phyloP scores from a whole-genome alignment of 2,113 vertebrate genomes.

The Phaethon lepturus region DNA sequence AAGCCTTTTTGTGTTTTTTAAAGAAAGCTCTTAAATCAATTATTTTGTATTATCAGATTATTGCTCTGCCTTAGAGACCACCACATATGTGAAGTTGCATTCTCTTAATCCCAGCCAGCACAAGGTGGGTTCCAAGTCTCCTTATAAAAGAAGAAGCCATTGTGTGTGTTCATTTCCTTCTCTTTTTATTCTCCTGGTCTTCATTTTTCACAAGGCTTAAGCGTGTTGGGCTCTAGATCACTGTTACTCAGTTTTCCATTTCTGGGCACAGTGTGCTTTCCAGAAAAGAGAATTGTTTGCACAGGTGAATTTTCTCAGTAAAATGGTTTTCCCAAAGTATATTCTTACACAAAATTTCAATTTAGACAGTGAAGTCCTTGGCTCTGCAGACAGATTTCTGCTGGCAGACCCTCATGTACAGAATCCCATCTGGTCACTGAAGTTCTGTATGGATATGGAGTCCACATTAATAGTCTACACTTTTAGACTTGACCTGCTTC shows the following conservation, averaged over 20 bases:
- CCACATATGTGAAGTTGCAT: neutral
- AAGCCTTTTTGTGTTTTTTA: neutral
- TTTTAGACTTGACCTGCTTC: neutral
- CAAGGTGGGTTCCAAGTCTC: neutral
- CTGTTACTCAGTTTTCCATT: neutral
- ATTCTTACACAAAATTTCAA: neutral
- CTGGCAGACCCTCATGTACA: neutral
- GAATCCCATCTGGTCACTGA: neutral
- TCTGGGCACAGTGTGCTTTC: neutral
- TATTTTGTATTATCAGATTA: neutral
- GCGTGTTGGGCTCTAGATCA: neutral
- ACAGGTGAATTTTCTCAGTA: neutral
- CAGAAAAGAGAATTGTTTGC: neutral
- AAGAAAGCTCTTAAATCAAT: neutral
- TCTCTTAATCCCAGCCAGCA: neutral
- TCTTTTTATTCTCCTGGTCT: neutral
- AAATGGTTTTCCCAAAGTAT: neutral
- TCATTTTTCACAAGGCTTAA: neutral
- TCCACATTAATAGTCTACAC: neutral
- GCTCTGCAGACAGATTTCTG: neutral
- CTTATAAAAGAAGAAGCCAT: neutral
- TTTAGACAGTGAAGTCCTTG: neutral
- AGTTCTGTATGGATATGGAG: neutral
- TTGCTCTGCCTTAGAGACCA: constrained; percentile 8
- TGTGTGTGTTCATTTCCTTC: neutral